Evolutionary conservation across 1,140 invertebrate genomes (phyloP), one percentile per base, ranked within the genome.

Genomic region (Drosophila dunni): DNA sequence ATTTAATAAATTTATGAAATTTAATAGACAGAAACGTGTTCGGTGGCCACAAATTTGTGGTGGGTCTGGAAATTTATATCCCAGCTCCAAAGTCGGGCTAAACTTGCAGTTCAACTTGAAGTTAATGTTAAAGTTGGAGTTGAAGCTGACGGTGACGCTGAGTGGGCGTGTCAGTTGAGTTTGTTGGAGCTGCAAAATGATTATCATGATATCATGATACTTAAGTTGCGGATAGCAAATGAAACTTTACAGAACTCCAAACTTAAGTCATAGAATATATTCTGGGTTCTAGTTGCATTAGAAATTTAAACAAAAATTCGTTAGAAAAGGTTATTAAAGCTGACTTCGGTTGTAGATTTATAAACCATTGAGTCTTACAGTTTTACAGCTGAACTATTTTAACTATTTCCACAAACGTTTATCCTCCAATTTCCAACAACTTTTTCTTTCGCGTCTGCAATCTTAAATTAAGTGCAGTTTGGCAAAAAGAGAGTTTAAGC

Each of bases 1-100:
- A 88, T 86, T 86, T 86, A 86, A 86, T 88, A 86, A 86, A 86
- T 86, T 86, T 86, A 88, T 86, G 82, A 88, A 88, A 86, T 86
- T 82, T 86, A 88, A 86, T 86, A 86, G 83, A 88, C 75, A 82
- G 75, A 62, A 86, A 86, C 82, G 82, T 86, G 82, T 88, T 86
- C 75, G 76, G 67, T 82, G 72, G 71, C 82, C 83, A 82, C 82
- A 86, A 88, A 82, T 88, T 38, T 86, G 83, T 50, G 82, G 82
- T 86, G 68, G 81, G 65, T 80, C 65, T 77, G 67, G 81, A 84
- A 78, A 85, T 85, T 78, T 85, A 85, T 85, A 81, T 85, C 65
- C 81, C 78, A 66, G 58, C 57, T 29, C 24, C 24, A 5, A 29
- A 29, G 24, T 38, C 7, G 13, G 38, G 29, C 13, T 42, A 33